These are phyloP conservation scores for Clarias magur DNA, from an alignment of 2,113 vertebrate species.

Conservation along the genomic window DNA sequence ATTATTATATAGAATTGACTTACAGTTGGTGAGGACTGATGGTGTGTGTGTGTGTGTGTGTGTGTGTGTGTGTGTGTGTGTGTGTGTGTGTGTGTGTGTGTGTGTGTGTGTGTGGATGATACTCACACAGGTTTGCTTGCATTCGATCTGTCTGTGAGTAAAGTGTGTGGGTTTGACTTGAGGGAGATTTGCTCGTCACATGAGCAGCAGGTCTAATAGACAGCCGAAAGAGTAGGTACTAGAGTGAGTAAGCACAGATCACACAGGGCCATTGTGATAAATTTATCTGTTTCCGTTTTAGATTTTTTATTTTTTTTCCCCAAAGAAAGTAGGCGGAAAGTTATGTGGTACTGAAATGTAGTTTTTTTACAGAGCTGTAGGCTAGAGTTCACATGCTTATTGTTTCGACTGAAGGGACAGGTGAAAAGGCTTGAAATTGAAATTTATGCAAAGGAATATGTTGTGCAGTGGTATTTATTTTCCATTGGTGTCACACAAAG, in stretches of 20 bases:
- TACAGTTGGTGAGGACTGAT: not conserved
- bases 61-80: too few species aligned
- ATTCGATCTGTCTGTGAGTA: not conserved
- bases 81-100: not conserved
- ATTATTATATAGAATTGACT: not conserved
- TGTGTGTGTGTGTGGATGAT: not conserved
- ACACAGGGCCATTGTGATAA: not conserved
- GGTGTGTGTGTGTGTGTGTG: not conserved
- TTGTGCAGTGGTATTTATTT: not conserved
- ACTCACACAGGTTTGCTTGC: not conserved
- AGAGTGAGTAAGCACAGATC: not conserved
- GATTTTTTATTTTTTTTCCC: not conserved
- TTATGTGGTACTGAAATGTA: not conserved
- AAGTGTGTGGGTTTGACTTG: not conserved
- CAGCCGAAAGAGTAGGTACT: not conserved
- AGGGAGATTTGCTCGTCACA: not conserved
- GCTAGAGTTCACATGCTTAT: not conserved
- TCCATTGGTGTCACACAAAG: not conserved
- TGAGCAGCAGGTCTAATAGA: slow-evolving; percentile 1
- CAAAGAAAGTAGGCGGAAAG: not conserved
- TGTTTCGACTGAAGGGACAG: not conserved
- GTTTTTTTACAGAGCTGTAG: not conserved
- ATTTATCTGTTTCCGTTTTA: not conserved
- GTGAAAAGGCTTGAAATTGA: not conserved
- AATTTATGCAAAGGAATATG: slow-evolving; percentile 9